Evolutionary conservation across 2,888 invertebrate genomes (phyloP).

Genomic region (Temnothorax ravouxi): DNA sequence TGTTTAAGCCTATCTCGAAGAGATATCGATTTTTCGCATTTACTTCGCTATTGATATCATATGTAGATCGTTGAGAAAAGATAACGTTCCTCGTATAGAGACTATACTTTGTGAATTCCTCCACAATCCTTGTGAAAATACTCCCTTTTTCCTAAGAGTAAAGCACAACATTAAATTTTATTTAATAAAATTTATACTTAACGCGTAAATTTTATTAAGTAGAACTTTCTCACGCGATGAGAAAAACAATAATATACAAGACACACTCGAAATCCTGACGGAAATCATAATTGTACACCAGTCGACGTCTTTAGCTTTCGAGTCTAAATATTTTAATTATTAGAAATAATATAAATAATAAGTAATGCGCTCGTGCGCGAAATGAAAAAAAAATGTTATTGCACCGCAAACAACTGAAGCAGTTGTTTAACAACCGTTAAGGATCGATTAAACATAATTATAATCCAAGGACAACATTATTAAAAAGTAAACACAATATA

Average conservation of each 20-base stretch:
- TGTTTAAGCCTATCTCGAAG: slow-evolving; percentile 77
- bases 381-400: neutral
- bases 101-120: slow-evolving; percentile 71
- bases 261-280: slow-evolving; percentile 21
- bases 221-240: slow-evolving; percentile 1
- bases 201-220: slow-evolving; percentile 38
- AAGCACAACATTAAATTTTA: slow-evolving; percentile 29
- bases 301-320: slow-evolving; percentile 78
- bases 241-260: slow-evolving; percentile 43
- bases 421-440: slow-evolving; percentile 10
- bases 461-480: slow-evolving; percentile 72
- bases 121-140: slow-evolving; percentile 63
- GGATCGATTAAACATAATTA: slow-evolving; percentile 72
- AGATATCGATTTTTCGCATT: slow-evolving; percentile 70
- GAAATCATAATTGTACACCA: slow-evolving; percentile 59
- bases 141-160: slow-evolving; percentile 1
- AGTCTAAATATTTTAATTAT: slow-evolving; percentile 81
- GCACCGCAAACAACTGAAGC: too few relatives aligned
- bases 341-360: slow-evolving; percentile 61
- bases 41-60: slow-evolving; percentile 75
- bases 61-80: slow-evolving; percentile 69
- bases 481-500: slow-evolving; percentile 69
- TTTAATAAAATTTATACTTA: slow-evolving; percentile 37
- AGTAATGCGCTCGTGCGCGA: slow-evolving; percentile 45
- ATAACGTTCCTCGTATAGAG: slow-evolving; percentile 64